phyloP scores from a whole-genome alignment of 2,888 invertebrate species.

The Eustalomyia histrio region DNA sequence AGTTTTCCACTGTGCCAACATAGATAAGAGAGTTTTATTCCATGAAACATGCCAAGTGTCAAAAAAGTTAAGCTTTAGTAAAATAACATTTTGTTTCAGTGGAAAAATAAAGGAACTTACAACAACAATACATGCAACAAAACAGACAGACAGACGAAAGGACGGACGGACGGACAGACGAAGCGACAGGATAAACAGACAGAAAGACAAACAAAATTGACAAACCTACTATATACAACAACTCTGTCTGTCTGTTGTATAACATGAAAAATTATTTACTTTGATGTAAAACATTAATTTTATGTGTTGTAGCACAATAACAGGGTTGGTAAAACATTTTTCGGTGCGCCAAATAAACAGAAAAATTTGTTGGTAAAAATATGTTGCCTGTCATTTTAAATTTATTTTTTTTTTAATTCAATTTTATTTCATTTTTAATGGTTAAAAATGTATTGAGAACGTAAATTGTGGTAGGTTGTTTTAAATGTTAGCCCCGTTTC shows the following conservation, averaged over 20 bases:
- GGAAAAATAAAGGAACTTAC: constrained; percentile 9
- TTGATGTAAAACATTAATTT: constrained; percentile 65
- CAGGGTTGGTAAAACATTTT: no score
- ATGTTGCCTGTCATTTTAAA: no score
- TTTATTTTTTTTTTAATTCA: no score
- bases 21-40: constrained; percentile 17
- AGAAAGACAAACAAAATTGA: constrained; percentile 29
- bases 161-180: no score
- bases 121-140: constrained; percentile 3
- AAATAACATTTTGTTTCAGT: constrained; percentile 54
- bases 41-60: constrained; percentile 57
- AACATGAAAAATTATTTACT: constrained; percentile 62
- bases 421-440: no score
- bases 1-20: constrained; percentile 49
- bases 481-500: no score
- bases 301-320: constrained; percentile 19
- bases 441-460: no score
- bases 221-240: constrained; percentile 1
- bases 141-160: neutral
- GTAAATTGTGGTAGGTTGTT: no score
- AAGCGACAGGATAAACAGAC: neutral
- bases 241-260: neutral
- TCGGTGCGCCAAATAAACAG: no score
- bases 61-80: constrained; percentile 55
- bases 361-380: no score